Percentiles rank a stretch among this genome's conserved stretches.
phyloP scores from a whole-genome alignment of 2,888 invertebrate species.

The Epinotia ramella region DNA sequence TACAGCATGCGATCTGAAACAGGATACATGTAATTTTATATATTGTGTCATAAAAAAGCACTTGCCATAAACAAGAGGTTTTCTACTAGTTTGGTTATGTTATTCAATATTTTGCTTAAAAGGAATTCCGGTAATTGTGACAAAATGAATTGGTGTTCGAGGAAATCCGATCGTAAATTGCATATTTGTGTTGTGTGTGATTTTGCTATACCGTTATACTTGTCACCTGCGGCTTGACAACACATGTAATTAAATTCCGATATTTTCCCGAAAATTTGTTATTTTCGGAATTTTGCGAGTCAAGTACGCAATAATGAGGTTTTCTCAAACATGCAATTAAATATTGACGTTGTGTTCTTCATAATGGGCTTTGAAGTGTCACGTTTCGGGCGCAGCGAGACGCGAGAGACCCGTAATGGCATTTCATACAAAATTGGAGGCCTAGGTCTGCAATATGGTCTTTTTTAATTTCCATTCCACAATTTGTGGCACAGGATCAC shows the following conservation, averaged over 20 bases:
- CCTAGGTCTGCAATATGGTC: too few species aligned
- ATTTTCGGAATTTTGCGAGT: not conserved
- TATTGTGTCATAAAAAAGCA: not conserved
- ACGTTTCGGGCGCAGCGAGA: too few species aligned
- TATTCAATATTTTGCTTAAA: not conserved
- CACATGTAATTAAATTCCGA: not conserved
- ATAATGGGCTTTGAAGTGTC: too few species aligned
- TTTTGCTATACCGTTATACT: not conserved
- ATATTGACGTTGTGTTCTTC: too few species aligned
- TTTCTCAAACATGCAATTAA: too few species aligned
- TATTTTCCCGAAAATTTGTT: slow-evolving; percentile 11
- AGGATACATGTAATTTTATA: not conserved
- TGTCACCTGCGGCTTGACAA: not conserved
- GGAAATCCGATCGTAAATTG: not conserved
- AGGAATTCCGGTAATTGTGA: not conserved
- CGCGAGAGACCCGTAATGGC: too few species aligned
- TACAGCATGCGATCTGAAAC: slow-evolving; percentile 5
- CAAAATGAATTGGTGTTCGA: not conserved
- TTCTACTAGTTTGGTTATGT: too few species aligned
- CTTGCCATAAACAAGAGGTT: too few species aligned
- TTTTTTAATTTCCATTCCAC: too few species aligned
- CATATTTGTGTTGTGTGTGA: not conserved
- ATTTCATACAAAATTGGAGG: too few species aligned
- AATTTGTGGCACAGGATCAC: too few species aligned
- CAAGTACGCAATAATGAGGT: not conserved